phyloP scores from a whole-genome alignment of 1,140 invertebrate genomes.

The Drosophila nigromelanica region DNA sequence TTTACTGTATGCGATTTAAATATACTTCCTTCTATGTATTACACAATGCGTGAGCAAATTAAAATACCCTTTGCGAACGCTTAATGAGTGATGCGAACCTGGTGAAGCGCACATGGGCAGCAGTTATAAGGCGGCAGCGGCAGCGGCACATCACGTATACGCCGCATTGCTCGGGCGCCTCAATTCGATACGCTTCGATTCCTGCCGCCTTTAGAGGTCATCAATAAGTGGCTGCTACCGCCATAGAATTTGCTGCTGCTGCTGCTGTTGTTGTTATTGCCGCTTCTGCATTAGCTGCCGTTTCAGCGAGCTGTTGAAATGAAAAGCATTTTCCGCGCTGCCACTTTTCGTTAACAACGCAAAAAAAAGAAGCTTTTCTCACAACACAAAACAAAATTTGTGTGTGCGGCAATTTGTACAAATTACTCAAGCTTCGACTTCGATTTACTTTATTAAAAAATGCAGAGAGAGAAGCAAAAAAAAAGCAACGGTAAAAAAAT shows the following conservation, averaged over 20 bases:
- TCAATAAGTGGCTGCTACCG: slow-evolving; percentile 66
- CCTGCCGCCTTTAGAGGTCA: slow-evolving; percentile 58
- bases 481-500: slow-evolving; percentile 10
- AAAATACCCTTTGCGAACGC: no score
- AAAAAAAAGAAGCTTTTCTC: neutral
- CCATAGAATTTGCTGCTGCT: slow-evolving; percentile 1
- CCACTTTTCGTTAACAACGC: slow-evolving; percentile 27
- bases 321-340: slow-evolving; percentile 63
- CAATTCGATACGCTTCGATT: slow-evolving; percentile 56
- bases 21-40: no score
- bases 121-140: slow-evolving; percentile 3
- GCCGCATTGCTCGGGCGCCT: slow-evolving; percentile 49
- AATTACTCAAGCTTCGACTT: slow-evolving; percentile 66
- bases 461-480: slow-evolving; percentile 9
- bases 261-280: neutral
- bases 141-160: slow-evolving; percentile 51
- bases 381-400: slow-evolving; percentile 7
- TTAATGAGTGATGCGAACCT: slow-evolving; percentile 21
- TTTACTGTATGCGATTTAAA: no score
- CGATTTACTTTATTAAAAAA: slow-evolving; percentile 78
- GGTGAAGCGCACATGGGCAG: neutral
- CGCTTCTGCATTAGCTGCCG: slow-evolving; percentile 37
- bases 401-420: slow-evolving; percentile 68
- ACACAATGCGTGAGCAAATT: no score
- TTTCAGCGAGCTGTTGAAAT: slow-evolving; percentile 49